Conservation (phyloP, 1,140 invertebrate species). For the Danaus plexippus region DNA sequence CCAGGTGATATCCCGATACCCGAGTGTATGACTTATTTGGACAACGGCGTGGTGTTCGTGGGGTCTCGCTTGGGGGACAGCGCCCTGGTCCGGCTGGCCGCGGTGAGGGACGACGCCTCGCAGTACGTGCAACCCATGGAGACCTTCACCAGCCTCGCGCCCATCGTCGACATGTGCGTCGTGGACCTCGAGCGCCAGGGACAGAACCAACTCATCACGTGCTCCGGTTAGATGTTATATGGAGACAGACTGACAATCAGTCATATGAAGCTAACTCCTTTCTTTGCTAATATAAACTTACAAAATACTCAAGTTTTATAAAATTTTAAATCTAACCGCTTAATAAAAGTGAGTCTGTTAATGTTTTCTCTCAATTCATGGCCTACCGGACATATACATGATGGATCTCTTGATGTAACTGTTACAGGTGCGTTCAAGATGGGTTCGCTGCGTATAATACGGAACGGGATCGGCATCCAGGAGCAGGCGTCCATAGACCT, state of each 20-base stretch:
- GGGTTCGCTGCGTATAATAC: conserved; percentile 96
- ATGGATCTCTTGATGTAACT: no score
- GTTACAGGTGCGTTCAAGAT: conserved; percentile 91
- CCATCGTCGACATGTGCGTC: conserved; percentile 98
- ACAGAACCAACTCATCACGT: conserved; percentile 98
- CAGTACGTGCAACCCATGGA: conserved; percentile 96
- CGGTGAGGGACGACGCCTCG: conserved; percentile 86
- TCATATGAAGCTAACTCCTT: no score
- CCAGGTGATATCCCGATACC: conserved; percentile 94
- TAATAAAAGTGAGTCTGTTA: not conserved
- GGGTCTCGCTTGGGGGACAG: conserved; percentile 97
- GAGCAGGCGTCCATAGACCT: conserved; percentile 98
- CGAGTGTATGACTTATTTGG: conserved; percentile 98
- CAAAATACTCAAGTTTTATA: no score
- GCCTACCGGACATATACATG: no score
- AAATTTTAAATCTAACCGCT: no score
- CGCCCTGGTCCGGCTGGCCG: conserved; percentile 93
- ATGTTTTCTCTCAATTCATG: not conserved
- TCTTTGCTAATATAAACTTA: no score
- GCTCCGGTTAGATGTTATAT: conserved; percentile 79
- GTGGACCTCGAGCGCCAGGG: conserved; percentile 97
- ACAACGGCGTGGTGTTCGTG: conserved; percentile 98
- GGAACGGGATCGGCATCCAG: conserved; percentile 98
- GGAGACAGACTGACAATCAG: no score
- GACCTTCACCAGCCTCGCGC: conserved; percentile 96